Base-by-base conservation (phyloP, 2,888 invertebrate species). In the Apotomis capreana region DNA sequence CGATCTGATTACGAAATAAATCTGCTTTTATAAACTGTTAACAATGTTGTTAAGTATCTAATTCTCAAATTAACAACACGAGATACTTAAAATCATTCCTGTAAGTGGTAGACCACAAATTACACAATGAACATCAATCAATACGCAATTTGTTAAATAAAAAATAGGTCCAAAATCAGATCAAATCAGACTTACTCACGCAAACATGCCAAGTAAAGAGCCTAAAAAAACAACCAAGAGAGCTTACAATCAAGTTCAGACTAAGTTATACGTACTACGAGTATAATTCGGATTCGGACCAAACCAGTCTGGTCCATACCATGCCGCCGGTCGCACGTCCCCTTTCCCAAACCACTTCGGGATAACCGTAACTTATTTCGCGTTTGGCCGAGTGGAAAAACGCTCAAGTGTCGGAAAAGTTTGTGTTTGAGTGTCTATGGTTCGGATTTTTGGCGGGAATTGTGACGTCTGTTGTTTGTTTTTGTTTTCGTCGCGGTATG, bases 301-400 rank as follows among this genome's bases (percentile, higher is more conserved):
- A 70, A 75, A 73, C 78, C 89, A 89, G 89, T 89, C 83, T 80
- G 78, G 74, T 73, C 76, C 75, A 60, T 75, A 61, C 70, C 77
- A 64, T 76, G 77, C 78, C n/a, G 77, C 69, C 51, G 79, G 70
- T 62, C 81, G 83, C 85, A 87, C 89, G 71, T 51, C 57, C 26
- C 49, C 60, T 40, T 52, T 5, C 71, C 65, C n/a, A 67, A 67
- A 67, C 37, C 26, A 37, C 40, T 15, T 26, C 60, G 49, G 65
- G 55, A 62, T 3, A 15, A 8, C 55, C 71, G 71, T 26, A 71
- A 71, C 71, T 71, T 71, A 57, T 51, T 44, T 61, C 67, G 71
- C n/a, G 71, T 40, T 55, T 57, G 36, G 58, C 51, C 44, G 37
- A 70, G 54, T 57, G 49, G 55, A 61, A 57, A 15, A 67, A 52